Percentiles rank a stretch among this genome's conserved stretches.
Evolutionary conservation across 2,797 vertebrate genomes (phyloP).

Genomic region (Danio jaintianensis): DNA sequence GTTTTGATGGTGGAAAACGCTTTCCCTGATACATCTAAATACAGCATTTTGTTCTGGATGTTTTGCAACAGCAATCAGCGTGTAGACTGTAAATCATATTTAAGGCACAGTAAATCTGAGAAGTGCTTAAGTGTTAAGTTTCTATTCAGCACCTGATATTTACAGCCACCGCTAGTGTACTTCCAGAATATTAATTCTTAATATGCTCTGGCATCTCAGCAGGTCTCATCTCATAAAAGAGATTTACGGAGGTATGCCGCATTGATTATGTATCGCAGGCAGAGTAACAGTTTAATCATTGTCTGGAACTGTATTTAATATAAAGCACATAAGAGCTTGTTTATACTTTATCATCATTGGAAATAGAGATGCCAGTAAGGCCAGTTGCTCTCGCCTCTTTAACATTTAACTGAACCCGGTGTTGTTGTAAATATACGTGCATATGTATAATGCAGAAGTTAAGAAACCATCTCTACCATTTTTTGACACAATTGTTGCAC

Average conservation of each 20-base stretch:
- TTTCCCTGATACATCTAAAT: not conserved
- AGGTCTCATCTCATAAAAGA: slow-evolving; percentile 46
- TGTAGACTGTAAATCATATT: slow-evolving; percentile 3
- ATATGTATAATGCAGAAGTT: not conserved
- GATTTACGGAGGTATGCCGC: slow-evolving; percentile 39
- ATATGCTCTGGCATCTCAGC: slow-evolving; percentile 67
- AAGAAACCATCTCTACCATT: not conserved
- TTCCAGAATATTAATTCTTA: slow-evolving; percentile 57
- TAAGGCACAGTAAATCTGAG: not conserved
- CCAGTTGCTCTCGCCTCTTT: slow-evolving; percentile 1
- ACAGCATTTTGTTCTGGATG: not conserved
- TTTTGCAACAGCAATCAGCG: not conserved
- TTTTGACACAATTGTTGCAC: not conserved
- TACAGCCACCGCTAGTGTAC: slow-evolving; percentile 64
- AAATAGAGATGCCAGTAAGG: slow-evolving; percentile 60
- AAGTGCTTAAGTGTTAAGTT: slow-evolving; percentile 17
- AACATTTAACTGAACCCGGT: slow-evolving; percentile 65
- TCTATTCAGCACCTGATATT: slow-evolving; percentile 61
- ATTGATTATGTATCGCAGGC: slow-evolving; percentile 40
- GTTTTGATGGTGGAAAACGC: not conserved
- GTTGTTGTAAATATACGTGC: slow-evolving; percentile 43
- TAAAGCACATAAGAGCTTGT: slow-evolving; percentile 25
- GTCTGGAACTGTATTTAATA: slow-evolving; percentile 39
- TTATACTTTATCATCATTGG: slow-evolving; percentile 53
- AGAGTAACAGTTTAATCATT: slow-evolving; percentile 40